Evolutionary conservation across 2,888 invertebrate genomes (phyloP), one percentile per base, ranked within the genome.

Genomic region (Galeopsomyia nigrocyanea): DNA sequence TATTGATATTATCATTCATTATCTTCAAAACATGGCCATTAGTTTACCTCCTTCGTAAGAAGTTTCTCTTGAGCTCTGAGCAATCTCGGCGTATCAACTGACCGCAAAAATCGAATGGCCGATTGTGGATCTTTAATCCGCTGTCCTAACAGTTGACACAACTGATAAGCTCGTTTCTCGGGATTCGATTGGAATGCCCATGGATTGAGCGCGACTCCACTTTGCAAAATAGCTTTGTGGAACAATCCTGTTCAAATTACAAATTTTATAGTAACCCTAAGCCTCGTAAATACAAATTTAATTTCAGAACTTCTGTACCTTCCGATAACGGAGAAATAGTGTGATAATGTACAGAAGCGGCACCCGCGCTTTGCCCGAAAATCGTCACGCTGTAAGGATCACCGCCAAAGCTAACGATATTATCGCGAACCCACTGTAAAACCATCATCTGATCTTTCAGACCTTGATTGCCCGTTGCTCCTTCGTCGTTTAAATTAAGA

Each of bases 371-470:
- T 5, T 56, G 57, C 3, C 82, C 83, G 19, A 79, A 80, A 64
- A 82, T 71, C 13, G 83, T 83, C 2, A 83, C 77, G 21, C 82
- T 83, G 0, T 75, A 64, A 0, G 80, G 71, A 70, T 83, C 79
- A 0, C 83, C 83, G 0, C 83, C 81, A 31, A 83, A 83, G 6
- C 39, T 53, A 0, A 63, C 46, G 2, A 83, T 83, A 47, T 83
- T 83, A 46, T 81, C 78, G 17, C 79, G 76, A 0, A 83, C 72
- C 83, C 83, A 83, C 51, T 76, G 71, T 46, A 83, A 64, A 9
- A 80, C 82, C 9, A 69, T 74, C 13, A 81, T 75, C 66, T 80
- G 68, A 58, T 83, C 83, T 22, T 83, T 83, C 14, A 83, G 14
- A 0, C 78, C 83, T 61, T 79, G 78, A 71, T 83, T 83, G 9